Evolutionary conservation across 2,888 invertebrate species (phyloP), one percentile per base, ranked within the genome.

Genomic region (Coleophora flavipennella): DNA sequence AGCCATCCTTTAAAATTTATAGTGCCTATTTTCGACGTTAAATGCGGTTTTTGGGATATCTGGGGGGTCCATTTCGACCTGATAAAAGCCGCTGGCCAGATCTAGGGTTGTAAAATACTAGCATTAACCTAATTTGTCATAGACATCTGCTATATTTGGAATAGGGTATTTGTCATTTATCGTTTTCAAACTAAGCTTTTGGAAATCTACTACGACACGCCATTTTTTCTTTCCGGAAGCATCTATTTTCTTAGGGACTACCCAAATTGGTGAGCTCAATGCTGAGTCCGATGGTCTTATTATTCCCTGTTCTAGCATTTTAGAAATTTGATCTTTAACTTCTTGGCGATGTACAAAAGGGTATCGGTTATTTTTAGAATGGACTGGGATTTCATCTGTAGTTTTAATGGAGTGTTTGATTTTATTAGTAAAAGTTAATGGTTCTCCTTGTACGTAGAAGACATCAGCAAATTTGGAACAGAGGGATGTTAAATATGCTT

Each of bases 1-100:
- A n/a, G n/a, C n/a, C 31, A 31, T 31, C 11, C 31, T 31, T n/a
- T n/a, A 12, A 31, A 31, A 31, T n/a, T 33, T 14, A 33, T 13
- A 33, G n/a, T 4, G 33, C 13, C 33, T 14, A 14, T 50, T 37
- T 35, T 37, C 37, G 1, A 45, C 49, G 1, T 31, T 34, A 12
- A 59, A 56, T 4, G 50, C 55, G 8, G 57, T 57, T 38, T 57
- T 55, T 29, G 45, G 41, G n/a, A 48, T 42, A 20, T 50, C 46
- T 4, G 42, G 31, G 0, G n/a, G n/a, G n/a, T n/a, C n/a, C n/a
- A n/a, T n/a, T n/a, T n/a, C n/a, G n/a, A n/a, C n/a, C n/a, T n/a
- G n/a, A n/a, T n/a, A n/a, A n/a, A n/a, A n/a, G n/a, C n/a, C n/a
- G n/a, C n/a, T n/a, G n/a, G n/a, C n/a, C n/a, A n/a, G n/a, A n/a